These are phyloP conservation scores for Ispidina lecontei DNA, from an alignment of 2,797 vertebrate species.

Conservation along the genomic window DNA sequence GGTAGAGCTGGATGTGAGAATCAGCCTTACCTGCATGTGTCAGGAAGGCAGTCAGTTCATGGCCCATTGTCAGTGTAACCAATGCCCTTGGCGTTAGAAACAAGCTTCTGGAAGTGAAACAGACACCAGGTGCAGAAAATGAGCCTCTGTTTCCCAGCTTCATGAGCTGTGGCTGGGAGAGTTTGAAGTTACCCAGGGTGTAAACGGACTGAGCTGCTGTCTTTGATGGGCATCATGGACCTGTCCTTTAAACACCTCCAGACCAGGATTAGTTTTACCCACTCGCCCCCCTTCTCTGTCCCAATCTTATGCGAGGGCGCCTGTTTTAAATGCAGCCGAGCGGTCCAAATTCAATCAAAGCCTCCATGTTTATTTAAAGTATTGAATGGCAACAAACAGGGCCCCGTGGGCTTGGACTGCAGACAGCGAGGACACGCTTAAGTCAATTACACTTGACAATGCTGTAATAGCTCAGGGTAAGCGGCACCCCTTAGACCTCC, in stretches of 20 bases:
- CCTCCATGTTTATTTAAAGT: conserved; percentile 43
- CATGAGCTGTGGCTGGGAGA: background rate
- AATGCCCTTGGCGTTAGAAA: background rate
- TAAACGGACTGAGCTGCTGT: background rate
- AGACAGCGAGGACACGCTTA: background rate
- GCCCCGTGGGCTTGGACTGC: background rate
- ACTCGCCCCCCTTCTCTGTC: rapidly evolving
- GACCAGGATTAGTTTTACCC: background rate
- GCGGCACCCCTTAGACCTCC: background rate
- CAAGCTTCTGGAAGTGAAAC: background rate
- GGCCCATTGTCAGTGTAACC: background rate
- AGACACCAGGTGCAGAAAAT: background rate
- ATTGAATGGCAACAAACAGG: conserved; percentile 45
- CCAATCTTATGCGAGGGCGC: rapidly evolving
- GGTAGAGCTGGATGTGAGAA: background rate
- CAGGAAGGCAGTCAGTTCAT: background rate
- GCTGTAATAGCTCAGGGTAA: background rate
- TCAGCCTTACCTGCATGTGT: rapidly evolving
- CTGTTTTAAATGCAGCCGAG: background rate
- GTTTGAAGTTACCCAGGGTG: background rate
- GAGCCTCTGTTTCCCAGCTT: background rate
- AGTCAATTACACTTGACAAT: conserved; percentile 29
- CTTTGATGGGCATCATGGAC: background rate
- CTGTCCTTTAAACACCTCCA: background rate
- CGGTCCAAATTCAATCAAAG: background rate